Percentiles rank a stretch among this genome's conserved stretches.
phyloP scores from a whole-genome alignment of 2,113 vertebrate genomes.

The Ageneiosus marmoratus region DNA sequence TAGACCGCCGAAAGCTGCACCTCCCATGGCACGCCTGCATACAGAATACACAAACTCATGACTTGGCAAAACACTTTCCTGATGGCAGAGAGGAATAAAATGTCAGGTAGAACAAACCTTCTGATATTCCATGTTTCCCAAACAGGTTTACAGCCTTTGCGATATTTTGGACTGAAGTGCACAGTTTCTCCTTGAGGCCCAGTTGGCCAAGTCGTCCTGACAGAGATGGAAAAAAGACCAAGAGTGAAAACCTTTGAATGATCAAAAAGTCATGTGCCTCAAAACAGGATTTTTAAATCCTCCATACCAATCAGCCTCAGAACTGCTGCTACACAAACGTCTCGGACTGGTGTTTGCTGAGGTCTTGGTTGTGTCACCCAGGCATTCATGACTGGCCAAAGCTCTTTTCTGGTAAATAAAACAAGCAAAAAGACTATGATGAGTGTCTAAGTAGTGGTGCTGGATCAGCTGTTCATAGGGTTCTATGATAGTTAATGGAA shows the following conservation, averaged over 20 bases:
- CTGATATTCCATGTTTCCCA: slow-evolving; percentile 80
- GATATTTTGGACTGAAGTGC: slow-evolving; percentile 81
- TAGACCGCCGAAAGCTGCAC: slow-evolving; percentile 91
- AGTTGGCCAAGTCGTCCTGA: slow-evolving; percentile 86
- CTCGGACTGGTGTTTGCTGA: slow-evolving; percentile 67
- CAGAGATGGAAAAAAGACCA: slow-evolving; percentile 27
- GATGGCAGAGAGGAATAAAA: neutral
- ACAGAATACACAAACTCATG: slow-evolving; percentile 6
- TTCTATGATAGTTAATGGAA: neutral
- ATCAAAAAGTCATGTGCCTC: neutral
- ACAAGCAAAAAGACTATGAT: neutral
- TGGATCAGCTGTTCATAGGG: neutral
- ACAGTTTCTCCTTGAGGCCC: slow-evolving; percentile 84
- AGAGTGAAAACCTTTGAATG: neutral
- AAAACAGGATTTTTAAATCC: no score
- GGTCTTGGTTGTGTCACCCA: slow-evolving; percentile 85
- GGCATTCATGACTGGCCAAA: slow-evolving; percentile 93
- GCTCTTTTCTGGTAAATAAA: slow-evolving; percentile 77
- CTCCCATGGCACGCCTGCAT: slow-evolving; percentile 84
- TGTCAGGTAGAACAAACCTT: slow-evolving; percentile 71
- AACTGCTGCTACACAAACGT: slow-evolving; percentile 78
- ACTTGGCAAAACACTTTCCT: neutral
- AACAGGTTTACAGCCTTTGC: slow-evolving; percentile 85
- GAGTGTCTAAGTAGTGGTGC: neutral
- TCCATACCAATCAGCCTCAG: slow-evolving; percentile 88